phyloP scores from a whole-genome alignment of 2,797 vertebrate species.

The Danio albolineatus region DNA sequence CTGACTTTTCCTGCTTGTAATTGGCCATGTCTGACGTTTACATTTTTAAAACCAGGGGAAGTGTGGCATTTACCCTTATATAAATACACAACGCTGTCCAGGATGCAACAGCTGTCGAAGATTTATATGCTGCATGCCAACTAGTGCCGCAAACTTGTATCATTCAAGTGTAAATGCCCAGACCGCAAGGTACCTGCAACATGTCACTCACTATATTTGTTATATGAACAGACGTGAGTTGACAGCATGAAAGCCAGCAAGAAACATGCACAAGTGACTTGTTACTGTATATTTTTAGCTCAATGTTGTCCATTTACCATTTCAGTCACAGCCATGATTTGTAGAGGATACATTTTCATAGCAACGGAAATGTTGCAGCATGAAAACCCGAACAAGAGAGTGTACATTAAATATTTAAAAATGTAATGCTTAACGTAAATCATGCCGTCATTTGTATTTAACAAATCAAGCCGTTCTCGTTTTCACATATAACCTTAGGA shows the following conservation, averaged over 20 bases:
- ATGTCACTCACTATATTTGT: slow-evolving; percentile 45
- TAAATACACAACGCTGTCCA: slow-evolving; percentile 59
- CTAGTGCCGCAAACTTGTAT: slow-evolving; percentile 37
- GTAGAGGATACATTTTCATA: not conserved
- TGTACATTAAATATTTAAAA: slow-evolving; percentile 48
- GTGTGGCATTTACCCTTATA: slow-evolving; percentile 52
- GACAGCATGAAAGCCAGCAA: slow-evolving; percentile 49
- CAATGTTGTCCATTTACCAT: slow-evolving; percentile 3
- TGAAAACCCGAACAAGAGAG: slow-evolving; percentile 41
- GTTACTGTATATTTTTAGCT: not conserved
- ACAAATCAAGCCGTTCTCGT: slow-evolving; percentile 38
- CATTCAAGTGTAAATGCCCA: slow-evolving; percentile 16
- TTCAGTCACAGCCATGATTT: slow-evolving; percentile 10
- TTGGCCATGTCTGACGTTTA: slow-evolving; percentile 60
- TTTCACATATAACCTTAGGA: slow-evolving; percentile 49
- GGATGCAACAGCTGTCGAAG: slow-evolving; percentile 58
- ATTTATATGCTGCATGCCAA: slow-evolving; percentile 65
- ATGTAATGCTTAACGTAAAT: slow-evolving; percentile 42
- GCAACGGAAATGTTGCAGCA: slow-evolving; percentile 32
- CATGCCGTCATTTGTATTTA: slow-evolving; percentile 27
- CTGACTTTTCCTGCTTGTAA: slow-evolving; percentile 58
- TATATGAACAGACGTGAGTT: slow-evolving; percentile 45
- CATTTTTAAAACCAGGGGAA: slow-evolving; percentile 56
- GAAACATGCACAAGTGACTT: slow-evolving; percentile 18
- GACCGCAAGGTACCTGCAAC: slow-evolving; percentile 49